Conservation (phyloP, 2,888 invertebrate species). For the Campoletis raptor region DNA sequence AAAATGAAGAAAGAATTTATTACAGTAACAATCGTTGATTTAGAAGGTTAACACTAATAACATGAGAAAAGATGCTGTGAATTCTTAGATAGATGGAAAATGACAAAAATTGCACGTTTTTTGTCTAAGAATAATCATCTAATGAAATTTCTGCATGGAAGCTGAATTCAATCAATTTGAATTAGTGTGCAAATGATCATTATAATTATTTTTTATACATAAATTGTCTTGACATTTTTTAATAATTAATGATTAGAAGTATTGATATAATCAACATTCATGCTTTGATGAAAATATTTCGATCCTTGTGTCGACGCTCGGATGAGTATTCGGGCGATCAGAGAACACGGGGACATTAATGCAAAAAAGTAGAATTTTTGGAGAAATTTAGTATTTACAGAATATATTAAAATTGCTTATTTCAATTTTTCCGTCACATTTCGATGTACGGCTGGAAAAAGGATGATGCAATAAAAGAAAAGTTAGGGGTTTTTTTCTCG, state of each 20-base stretch:
- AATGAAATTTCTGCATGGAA: too few species aligned
- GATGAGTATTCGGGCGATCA: background rate
- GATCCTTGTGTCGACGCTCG: background rate
- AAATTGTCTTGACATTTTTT: background rate
- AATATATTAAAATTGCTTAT: background rate
- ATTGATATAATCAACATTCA: background rate
- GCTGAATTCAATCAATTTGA: background rate
- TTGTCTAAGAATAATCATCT: too few species aligned
- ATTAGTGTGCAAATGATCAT: background rate
- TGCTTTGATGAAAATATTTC: background rate
- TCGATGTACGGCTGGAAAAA: background rate
- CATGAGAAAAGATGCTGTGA: too few species aligned
- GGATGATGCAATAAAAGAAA: background rate
- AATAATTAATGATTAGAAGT: background rate
- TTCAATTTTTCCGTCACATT: background rate
- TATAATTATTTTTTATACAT: background rate
- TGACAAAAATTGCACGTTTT: too few species aligned
- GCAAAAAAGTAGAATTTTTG: background rate
- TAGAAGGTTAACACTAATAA: too few species aligned
- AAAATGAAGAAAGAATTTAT: too few species aligned
- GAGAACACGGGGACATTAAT: background rate
- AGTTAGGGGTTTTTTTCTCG: background rate
- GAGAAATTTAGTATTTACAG: background rate
- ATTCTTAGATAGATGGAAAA: too few species aligned
- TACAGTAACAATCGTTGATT: too few species aligned